These are phyloP conservation scores for Drosophila burlai DNA, from an alignment of 1,140 invertebrate genomes.

Conservation along the genomic window DNA sequence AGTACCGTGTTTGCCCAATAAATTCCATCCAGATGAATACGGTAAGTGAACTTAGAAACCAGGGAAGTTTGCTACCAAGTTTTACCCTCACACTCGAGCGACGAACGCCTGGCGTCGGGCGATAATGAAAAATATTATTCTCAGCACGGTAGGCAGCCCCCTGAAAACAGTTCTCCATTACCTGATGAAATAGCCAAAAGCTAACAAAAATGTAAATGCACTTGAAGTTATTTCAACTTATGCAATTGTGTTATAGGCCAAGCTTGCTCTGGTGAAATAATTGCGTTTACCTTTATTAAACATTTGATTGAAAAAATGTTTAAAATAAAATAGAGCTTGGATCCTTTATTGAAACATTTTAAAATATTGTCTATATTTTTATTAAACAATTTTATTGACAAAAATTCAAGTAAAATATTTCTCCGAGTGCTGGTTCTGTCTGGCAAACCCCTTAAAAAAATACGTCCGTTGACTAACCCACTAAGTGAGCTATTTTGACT, in stretches of 20 bases:
- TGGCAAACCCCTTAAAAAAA: not conserved
- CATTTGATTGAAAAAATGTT: not conserved
- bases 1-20: constrained; percentile 38
- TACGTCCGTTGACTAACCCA: constrained; percentile 27
- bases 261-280: too few relatives aligned
- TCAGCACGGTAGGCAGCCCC: not conserved
- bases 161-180: constrained; percentile 29
- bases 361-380: not conserved
- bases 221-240: not conserved
- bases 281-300: too few relatives aligned
- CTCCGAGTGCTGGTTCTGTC: constrained; percentile 1
- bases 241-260: not conserved
- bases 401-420: not conserved
- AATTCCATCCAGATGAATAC: constrained; percentile 49
- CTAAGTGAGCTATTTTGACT: constrained; percentile 38
- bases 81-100: not conserved
- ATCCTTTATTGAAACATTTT: too few relatives aligned
- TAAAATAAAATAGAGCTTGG: not conserved
- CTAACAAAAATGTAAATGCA: not conserved
- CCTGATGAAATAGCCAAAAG: constrained; percentile 18
- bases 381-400: not conserved
- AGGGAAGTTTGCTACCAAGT: constrained; percentile 1
- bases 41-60: constrained; percentile 38
- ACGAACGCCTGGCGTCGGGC: not conserved
- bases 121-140: constrained; percentile 13